These are phyloP conservation scores for Notechis scutatus DNA, from an alignment of 2,113 vertebrate genomes.

Conservation along the genomic window DNA sequence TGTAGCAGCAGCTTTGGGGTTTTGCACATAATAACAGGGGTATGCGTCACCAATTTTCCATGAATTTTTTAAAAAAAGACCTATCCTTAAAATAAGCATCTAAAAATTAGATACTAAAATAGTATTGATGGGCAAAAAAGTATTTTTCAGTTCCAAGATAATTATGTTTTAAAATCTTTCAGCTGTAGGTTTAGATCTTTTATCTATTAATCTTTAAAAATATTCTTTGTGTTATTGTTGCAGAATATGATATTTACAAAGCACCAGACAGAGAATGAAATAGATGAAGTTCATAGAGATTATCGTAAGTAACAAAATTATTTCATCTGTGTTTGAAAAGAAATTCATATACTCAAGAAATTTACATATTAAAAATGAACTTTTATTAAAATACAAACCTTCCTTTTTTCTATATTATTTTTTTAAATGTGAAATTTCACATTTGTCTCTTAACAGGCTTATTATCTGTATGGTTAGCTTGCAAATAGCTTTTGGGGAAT, in stretches of 20 bases:
- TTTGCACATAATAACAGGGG: background rate
- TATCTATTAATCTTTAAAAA: slow-evolving; percentile 24
- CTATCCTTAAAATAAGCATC: accelerated
- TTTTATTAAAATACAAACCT: background rate
- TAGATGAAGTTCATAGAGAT: slow-evolving; percentile 82
- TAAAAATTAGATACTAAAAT: background rate
- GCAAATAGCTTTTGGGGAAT: background rate
- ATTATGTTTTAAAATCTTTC: slow-evolving; percentile 15
- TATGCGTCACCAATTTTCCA: background rate
- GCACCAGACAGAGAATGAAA: slow-evolving; percentile 84
- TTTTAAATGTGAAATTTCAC: no score
- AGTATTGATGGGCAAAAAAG: background rate
- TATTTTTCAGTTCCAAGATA: background rate
- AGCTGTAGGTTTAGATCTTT: slow-evolving; percentile 5
- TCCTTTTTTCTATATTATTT: no score
- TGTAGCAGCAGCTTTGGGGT: background rate
- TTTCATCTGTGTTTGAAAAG: background rate
- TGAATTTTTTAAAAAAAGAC: background rate
- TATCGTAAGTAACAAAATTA: slow-evolving; percentile 81
- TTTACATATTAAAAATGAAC: background rate
- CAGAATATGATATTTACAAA: slow-evolving; percentile 89
- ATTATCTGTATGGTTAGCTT: background rate
- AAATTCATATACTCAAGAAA: background rate
- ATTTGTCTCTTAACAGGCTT: background rate
- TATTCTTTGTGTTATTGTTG: slow-evolving; percentile 47